Evolutionary conservation across 1,140 invertebrate genomes (phyloP).

Genomic region (Lithobius niger): DNA sequence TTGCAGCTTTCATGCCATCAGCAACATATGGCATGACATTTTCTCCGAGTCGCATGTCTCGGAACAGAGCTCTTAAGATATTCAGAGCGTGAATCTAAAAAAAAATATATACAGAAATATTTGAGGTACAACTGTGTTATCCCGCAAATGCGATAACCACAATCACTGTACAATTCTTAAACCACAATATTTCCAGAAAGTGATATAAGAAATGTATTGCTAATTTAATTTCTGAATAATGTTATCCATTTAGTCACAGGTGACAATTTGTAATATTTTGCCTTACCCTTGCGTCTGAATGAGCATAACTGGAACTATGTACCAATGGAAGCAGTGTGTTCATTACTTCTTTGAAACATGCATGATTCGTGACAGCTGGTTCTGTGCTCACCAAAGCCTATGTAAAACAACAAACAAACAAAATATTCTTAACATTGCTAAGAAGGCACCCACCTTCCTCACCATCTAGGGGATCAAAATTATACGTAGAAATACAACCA

Average conservation of each 20-base stretch:
- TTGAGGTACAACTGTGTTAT: too few relatives aligned
- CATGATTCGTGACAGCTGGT: constrained; percentile 14
- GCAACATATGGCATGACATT: constrained; percentile 54
- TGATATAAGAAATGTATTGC: too few relatives aligned
- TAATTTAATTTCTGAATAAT: too few relatives aligned
- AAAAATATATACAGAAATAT: too few relatives aligned
- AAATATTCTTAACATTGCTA: background rate
- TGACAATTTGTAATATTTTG: too few relatives aligned
- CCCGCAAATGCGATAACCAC: too few relatives aligned
- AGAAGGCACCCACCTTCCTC: too few relatives aligned
- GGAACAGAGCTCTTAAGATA: constrained; percentile 64
- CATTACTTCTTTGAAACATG: constrained; percentile 18
- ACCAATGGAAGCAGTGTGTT: constrained; percentile 12
- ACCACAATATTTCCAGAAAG: too few relatives aligned
- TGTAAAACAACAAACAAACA: background rate
- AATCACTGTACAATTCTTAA: too few relatives aligned
- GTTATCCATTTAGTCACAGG: too few relatives aligned
- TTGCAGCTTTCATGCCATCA: constrained; percentile 52
- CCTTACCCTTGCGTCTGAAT: constrained; percentile 10
- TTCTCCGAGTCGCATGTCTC: constrained; percentile 58
- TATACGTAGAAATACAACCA: background rate
- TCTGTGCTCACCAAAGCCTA: constrained; percentile 9
- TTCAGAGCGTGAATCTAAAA: constrained; percentile 65
- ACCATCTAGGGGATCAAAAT: background rate
- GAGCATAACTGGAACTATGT: constrained; percentile 3